These are phyloP conservation scores for Lates calcarifer DNA, from an alignment of 2,113 vertebrate genomes.

Conservation along the genomic window DNA sequence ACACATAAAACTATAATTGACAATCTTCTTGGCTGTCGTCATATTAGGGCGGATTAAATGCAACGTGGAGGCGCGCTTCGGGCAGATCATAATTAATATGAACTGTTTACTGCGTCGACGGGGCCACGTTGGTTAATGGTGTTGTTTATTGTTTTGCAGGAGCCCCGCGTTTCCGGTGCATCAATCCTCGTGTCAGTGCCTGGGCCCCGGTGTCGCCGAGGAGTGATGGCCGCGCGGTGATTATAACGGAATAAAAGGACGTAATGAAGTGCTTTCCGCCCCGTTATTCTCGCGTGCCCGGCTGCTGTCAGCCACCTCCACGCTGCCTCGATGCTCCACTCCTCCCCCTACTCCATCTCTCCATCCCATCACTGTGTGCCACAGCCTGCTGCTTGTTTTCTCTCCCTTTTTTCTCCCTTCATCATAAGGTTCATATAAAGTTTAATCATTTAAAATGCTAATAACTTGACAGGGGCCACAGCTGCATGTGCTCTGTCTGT, in stretches of 20 bases:
- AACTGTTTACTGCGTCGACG: conserved; percentile 76
- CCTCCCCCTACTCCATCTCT: conserved; percentile 25
- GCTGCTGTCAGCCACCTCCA: conserved; percentile 74
- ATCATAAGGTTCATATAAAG: conserved; percentile 91
- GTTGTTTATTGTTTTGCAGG: conserved; percentile 83
- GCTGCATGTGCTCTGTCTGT: conserved; percentile 80
- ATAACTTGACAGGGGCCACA: conserved; percentile 88
- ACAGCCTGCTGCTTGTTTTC: conserved; percentile 18
- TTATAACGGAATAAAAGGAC: conserved; percentile 84
- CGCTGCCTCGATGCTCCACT: conserved; percentile 45
- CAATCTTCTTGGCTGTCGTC: conserved; percentile 73
- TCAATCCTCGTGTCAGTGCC: conserved; percentile 80
- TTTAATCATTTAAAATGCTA: conserved; percentile 93
- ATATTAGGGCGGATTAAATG: conserved; percentile 78
- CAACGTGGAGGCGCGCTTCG: conserved; percentile 65
- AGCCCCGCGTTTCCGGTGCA: conserved; percentile 76
- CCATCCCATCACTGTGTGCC: conserved; percentile 28
- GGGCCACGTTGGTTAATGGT: conserved; percentile 79
- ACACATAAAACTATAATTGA: conserved; percentile 73
- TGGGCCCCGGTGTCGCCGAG: conserved; percentile 72
- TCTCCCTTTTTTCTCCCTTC: conserved; percentile 55
- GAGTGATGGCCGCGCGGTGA: conserved; percentile 80
- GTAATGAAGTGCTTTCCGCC: conserved; percentile 84
- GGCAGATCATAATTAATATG: conserved; percentile 77
- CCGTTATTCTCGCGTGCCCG: conserved; percentile 77